Evolutionary conservation across 1,140 invertebrate species (phyloP), one percentile per base, ranked within the genome.

Genomic region (Micrasema minimum): DNA sequence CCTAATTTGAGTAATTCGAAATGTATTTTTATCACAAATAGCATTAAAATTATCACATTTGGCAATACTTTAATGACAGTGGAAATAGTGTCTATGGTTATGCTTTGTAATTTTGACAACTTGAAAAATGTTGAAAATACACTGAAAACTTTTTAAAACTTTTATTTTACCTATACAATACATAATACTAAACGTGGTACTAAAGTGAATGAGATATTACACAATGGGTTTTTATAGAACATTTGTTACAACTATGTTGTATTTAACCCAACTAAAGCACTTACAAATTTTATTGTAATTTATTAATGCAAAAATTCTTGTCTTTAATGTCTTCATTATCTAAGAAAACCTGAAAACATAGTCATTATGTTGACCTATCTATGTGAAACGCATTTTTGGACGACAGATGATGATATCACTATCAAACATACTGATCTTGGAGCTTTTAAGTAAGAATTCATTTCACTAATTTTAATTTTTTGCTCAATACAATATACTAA

Each of bases 341-440:
- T 31, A 31, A 31, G n/a, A n/a, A n/a, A 4, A 46, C n/a, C 43
- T n/a, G 50, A n/a, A 48, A 55, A 31, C 51, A 16, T 18, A 53
- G n/a, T 59, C 16, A 59, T 38, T 14, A 71, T 71, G 69, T 55
- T 71, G 38, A 71, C 62, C 6, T 71, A 65, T 48, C 53, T 71
- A n/a, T 71, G 61, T 37, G 69, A 71, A 66, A 71, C 73, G 1
- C 69, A 75, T 69, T 75, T 75, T 43, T 75, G 73, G 73, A 66
- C 73, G 4, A 67, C 53, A 3, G 70, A 72, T 37, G 70, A 72
- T 23, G 61, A 68, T 38, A 61, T 68, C 0, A 66, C 38, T 41
- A 64, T 72, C 37, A 75, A 72, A 64, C 70, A 75, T 51, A 75
- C 74, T 4, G 74, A 75, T 70, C 66, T 75, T 9, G 66, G 70